Base-by-base conservation (phyloP, 2,797 vertebrate species). In the Enteromius paludinosus region DNA sequence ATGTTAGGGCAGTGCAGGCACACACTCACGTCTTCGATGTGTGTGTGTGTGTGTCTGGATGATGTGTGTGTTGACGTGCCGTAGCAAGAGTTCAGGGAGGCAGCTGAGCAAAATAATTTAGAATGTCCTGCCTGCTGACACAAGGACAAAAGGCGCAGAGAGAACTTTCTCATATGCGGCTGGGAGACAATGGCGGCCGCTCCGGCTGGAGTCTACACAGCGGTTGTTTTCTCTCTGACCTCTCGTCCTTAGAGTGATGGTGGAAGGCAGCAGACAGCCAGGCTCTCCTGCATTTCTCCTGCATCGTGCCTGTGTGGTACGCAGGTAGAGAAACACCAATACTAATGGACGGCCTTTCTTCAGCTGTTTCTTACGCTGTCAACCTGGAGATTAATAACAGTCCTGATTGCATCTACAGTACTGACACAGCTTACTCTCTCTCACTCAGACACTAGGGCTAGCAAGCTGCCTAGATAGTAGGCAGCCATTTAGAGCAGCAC, bases 61-160 rank as follows among this genome's bases (percentile, higher is more conserved):
- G 92, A 92, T 93, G 94, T 94, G 93, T 93, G 93, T 92, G 92
- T 94, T 93, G 92, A 94, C 93, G 92, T 93, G 93, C 93, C 89
- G 92, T 93, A 94, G 93, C 94, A 93, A 95, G 92, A 94, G 93
- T 94, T 95, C 93, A 95, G 90, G 93, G 93, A 94, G 91, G 94
- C 93, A 94, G 93, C 94, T 94, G 94, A 94, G 94, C 94, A 94
- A 95, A 95, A 95, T 95, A 94, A 94, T 95, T 94, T 92, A 92
- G 93, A 94, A 92, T 89, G 94, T 94, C 93, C 93, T 95, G 93
- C 94, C 93, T 93, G 94, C 94, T 95, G 94, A 95, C 92, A 94
- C 94, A 95, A 95, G 94, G 94, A 95, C 94, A 94, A 93, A 88
- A 94, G 91, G 93, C 92, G 89, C 90, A 87, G 89, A 89, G 92